Base-by-base conservation (phyloP, 37 sponge, comb jelly and placozoan genomes). In the Agelas oroides region DNA sequence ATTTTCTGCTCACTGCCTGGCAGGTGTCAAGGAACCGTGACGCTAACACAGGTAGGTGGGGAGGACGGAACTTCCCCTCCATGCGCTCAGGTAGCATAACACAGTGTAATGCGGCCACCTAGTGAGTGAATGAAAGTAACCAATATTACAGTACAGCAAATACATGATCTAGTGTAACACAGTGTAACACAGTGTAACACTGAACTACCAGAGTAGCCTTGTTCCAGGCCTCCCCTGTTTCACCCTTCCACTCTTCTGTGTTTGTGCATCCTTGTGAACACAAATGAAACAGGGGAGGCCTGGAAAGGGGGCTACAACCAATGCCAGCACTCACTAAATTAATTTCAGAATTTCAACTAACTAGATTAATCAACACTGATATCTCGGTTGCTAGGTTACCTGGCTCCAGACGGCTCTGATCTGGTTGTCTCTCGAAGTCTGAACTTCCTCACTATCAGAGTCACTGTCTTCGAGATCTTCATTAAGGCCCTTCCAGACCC, bases 41-140 rank as follows among this genome's bases (percentile, higher is more conserved):
- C 19, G 97, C 95, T 66, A 97, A 83, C 14, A 95, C 95, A 11
- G 95, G 90, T 16, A 97, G 86, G 71, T 88, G 81, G 21, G 97
- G 97, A 12, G 97, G 65, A 27, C 87, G 84, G 84, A 94, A 97
- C 53, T 89, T 63, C 16, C 72, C 77, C 32, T 91, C 95, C 73
- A 95, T 89, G n/a, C 77, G 86, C 83, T 97, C 97, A 0, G 95
- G 95, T 41, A 97, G 83, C 93, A 97, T 89, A 60, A 97, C 97
- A 77, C 97, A 97, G 80, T 95, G 96, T 54, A 97, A 84, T 12
- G 97, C 94, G 46, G 96, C 94, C 2, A 95, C 83, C 79, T 86
- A n/a, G n/a, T n/a, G 78, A 2, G 59, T 46, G 5, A 67, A 2
- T 59, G 68, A 46, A 3, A 46, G 8, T 8, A 3, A 46, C 46